A percentile compares a stretch with the other conserved stretches of the same genome.
Conservation (phyloP, 2,888 invertebrate species). For the Teinopalpus imperialis region DNA sequence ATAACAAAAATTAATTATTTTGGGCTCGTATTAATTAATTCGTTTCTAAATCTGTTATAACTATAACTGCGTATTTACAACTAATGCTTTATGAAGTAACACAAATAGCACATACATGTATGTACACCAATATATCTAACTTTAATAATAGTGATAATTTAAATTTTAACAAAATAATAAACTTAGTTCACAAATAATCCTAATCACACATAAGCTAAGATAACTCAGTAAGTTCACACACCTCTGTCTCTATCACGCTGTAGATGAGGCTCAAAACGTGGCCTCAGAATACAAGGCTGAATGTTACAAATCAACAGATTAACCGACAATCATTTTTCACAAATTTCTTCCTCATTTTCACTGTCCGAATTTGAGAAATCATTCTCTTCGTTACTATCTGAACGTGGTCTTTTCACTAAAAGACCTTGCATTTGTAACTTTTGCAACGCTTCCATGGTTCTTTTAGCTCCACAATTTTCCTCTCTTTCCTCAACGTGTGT, state of each 20-base stretch:
- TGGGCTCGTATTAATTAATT: neutral
- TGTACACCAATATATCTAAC: slow-evolving; percentile 5
- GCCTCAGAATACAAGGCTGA: slow-evolving; percentile 3
- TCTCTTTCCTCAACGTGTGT: slow-evolving; percentile 53
- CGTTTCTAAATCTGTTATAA: neutral
- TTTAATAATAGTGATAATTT: slow-evolving; percentile 19
- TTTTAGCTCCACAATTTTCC: slow-evolving; percentile 52
- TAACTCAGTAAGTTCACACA: neutral
- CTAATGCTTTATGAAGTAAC: slow-evolving; percentile 9
- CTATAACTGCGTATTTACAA: slow-evolving; percentile 18
- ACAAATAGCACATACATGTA: neutral
- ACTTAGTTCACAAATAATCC: neutral
- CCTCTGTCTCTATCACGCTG: slow-evolving; percentile 6
- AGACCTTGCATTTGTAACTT: slow-evolving; percentile 70
- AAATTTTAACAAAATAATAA: slow-evolving; percentile 1
- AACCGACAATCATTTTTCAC: slow-evolving; percentile 25
- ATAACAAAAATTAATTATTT: slow-evolving; percentile 10
- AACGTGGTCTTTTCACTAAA: slow-evolving; percentile 66
- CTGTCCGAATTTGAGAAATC: slow-evolving; percentile 44
- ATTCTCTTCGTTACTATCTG: slow-evolving; percentile 50
- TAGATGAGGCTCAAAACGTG: neutral
- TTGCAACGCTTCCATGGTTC: slow-evolving; percentile 67
- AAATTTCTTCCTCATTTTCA: slow-evolving; percentile 43
- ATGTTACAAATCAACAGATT: too few relatives aligned
- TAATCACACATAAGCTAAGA: too few relatives aligned